phyloP scores from a whole-genome alignment of 2,113 vertebrate species.

The Chionis minor region DNA sequence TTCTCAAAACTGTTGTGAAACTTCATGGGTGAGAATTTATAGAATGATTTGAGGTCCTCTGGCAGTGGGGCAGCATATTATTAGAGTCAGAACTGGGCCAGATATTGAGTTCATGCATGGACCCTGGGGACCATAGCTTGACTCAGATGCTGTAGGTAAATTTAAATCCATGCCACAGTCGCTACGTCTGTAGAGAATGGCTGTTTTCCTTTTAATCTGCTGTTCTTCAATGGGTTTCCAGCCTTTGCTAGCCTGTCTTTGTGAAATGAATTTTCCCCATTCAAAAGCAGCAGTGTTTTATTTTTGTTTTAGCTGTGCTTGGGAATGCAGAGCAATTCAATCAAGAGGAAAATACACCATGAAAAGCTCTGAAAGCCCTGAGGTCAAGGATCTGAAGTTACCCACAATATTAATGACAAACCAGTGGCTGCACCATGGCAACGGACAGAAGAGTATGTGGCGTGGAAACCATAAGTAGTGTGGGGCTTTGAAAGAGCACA shows the following conservation, averaged over 20 bases:
- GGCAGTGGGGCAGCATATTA: not conserved
- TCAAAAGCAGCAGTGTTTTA: slow-evolving; percentile 67
- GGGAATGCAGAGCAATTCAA: slow-evolving; percentile 72
- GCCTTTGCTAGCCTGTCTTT: slow-evolving; percentile 55
- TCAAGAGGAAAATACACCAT: slow-evolving; percentile 72
- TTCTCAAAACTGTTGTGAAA: not conserved
- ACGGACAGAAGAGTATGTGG: slow-evolving; percentile 62
- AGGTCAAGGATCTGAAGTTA: slow-evolving; percentile 75
- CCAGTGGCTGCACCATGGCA: slow-evolving; percentile 63
- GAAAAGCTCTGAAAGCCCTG: slow-evolving; percentile 69
- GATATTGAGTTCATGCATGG: not conserved
- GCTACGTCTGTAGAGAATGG: not conserved
- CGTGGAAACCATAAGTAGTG: slow-evolving; percentile 60
- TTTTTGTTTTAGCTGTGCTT: slow-evolving; percentile 67
- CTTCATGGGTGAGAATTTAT: not conserved
- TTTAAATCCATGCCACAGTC: slow-evolving; percentile 26
- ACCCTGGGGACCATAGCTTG: not conserved
- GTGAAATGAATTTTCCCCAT: slow-evolving; percentile 55
- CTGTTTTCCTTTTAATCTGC: slow-evolving; percentile 47
- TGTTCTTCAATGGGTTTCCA: slow-evolving; percentile 47
- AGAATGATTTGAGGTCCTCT: not conserved
- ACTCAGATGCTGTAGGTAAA: slow-evolving; percentile 30
- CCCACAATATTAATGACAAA: slow-evolving; percentile 73
- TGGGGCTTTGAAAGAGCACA: slow-evolving; percentile 63
- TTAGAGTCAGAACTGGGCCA: not conserved